Percentiles rank a stretch among this genome's conserved stretches.
phyloP scores from a whole-genome alignment of 2,888 invertebrate species.

The Aleiodes leptofemur region DNA sequence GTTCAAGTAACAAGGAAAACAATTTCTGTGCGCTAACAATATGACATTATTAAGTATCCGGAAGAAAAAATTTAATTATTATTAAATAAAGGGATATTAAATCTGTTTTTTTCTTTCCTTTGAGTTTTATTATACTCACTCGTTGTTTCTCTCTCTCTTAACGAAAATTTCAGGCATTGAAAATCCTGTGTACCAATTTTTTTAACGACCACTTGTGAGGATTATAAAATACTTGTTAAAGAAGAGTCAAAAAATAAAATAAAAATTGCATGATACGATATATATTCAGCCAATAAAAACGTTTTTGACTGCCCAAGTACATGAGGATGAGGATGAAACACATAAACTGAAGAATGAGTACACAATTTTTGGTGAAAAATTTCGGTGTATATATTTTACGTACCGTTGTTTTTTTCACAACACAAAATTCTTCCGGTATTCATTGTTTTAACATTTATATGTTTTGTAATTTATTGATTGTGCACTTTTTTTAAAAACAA shows the following conservation, averaged over 20 bases:
- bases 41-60: constrained; percentile 20
- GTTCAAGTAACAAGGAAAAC: constrained; percentile 2
- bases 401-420: constrained; percentile 19
- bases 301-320: no score
- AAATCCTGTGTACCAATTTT: no score
- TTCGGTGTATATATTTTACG: neutral
- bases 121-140: constrained; percentile 2
- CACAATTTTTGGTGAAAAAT: neutral
- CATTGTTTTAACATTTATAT: constrained; percentile 2
- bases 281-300: no score
- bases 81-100: neutral
- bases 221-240: no score
- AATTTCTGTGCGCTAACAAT: neutral
- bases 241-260: no score
- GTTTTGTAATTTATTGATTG: constrained; percentile 15
- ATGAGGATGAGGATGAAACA: no score
- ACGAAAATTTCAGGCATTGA: neutral
- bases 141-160: neutral
- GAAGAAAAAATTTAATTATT: constrained; percentile 1
- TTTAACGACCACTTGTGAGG: no score
- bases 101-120: no score
- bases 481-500: neutral
- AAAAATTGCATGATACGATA: no score
- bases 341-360: constrained; percentile 9
- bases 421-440: constrained; percentile 5